A percentile compares a stretch with the other conserved stretches of the same genome.
phyloP scores from a whole-genome alignment of 2,113 vertebrate genomes.

The Oryctolagus cuniculus region DNA sequence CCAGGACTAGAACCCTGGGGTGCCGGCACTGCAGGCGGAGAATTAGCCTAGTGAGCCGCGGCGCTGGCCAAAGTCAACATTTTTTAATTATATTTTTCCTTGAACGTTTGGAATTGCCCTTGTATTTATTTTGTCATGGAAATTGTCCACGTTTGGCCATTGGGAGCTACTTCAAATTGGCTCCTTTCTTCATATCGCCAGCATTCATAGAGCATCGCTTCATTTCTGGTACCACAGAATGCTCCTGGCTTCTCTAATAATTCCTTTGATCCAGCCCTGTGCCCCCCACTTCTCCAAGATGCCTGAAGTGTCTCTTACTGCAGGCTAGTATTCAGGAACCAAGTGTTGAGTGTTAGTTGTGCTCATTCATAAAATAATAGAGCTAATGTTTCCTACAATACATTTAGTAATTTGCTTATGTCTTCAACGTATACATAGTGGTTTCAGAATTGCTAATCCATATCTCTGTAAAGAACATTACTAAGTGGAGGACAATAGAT shows the following conservation, averaged over 20 bases:
- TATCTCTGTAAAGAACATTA: neutral
- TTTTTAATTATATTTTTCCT: no score
- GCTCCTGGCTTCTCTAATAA: neutral
- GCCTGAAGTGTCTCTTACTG: neutral
- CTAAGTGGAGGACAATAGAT: neutral
- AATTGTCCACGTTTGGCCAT: neutral
- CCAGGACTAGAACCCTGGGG: no score
- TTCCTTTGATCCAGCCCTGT: neutral
- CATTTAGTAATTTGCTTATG: constrained; percentile 33
- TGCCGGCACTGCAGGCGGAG: no score
- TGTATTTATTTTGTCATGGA: neutral
- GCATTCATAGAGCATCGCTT: neutral
- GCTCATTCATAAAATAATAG: neutral
- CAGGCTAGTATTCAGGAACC: constrained; percentile 8
- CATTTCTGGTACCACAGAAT: neutral
- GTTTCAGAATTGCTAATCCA: neutral
- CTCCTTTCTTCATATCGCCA: neutral
- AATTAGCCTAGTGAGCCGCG: no score
- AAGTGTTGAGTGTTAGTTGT: neutral
- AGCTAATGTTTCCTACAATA: neutral
- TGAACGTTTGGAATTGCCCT: no score
- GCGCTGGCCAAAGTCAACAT: no score
- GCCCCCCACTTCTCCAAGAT: neutral
- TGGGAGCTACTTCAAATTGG: neutral
- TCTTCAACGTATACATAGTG: neutral